These are phyloP conservation scores for Callipepla squamata DNA, from an alignment of 2,113 vertebrate species.

Conservation along the genomic window DNA sequence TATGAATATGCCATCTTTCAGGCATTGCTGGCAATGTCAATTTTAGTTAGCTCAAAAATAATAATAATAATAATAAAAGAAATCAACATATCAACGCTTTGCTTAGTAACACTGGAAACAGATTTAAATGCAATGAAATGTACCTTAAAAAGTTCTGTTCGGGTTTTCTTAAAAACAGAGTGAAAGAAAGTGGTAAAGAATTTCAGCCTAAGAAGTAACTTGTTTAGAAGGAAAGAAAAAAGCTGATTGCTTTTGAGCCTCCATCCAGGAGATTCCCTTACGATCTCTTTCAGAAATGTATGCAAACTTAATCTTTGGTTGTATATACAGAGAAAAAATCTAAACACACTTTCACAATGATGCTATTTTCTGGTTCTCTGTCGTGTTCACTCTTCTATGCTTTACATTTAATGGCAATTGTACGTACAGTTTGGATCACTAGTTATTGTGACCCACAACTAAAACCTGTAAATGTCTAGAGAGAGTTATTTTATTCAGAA, in stretches of 20 bases:
- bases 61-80: not conserved
- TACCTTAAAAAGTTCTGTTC: not conserved
- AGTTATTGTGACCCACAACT: not conserved
- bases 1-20: not conserved
- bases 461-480: not conserved
- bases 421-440: not conserved
- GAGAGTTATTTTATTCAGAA: not conserved
- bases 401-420: not conserved
- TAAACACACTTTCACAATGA: not conserved
- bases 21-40: constrained; percentile 1
- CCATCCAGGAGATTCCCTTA: not conserved
- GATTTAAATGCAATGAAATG: not conserved
- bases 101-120: not conserved
- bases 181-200: not conserved
- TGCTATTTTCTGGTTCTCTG: not conserved
- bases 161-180: not conserved
- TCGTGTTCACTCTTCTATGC: not conserved
- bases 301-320: not conserved
- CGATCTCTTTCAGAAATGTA: not conserved
- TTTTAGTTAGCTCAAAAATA: not conserved
- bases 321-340: not conserved
- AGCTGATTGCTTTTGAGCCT: not conserved
- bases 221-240: not conserved
- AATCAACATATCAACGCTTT: not conserved
- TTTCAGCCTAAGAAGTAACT: not conserved